Evolutionary conservation across 2,113 vertebrate species (phyloP), one percentile per base, ranked within the genome.

Genomic region (Protomyctophum bolini): DNA sequence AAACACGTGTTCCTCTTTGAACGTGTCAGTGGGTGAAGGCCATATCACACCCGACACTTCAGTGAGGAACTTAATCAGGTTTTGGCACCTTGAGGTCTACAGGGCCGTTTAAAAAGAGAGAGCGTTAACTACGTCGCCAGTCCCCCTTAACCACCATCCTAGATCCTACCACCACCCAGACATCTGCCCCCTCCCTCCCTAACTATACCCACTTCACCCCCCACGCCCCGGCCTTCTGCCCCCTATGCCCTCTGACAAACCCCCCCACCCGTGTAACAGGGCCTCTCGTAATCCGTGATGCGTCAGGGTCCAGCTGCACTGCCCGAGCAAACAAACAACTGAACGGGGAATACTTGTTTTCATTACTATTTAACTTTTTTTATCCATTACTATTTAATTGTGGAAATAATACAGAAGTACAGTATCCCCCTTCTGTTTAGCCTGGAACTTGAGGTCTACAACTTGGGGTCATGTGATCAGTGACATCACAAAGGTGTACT

Each of bases 51-150:
- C 57, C 70, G 66, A 66, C 70, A 60, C 67, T 63, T 58, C 58
- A 66, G 63, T 65, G 76, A 76, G 73, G 77, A 59, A 58, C 80
- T 76, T 89, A 92, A 92, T 92, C 88, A 89, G 72, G 72, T 87
- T 72, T 81, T 77, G 81, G 75, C 91, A 92, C 88, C 87, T 92
- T 87, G 88, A 85, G 67, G 75, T 74, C 61, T 46, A 62, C 21
- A 51, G 63, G 74, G 57, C 50, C 57, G 65, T 59, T 77, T 29
- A 57, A 49, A 52, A 21, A 52, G 8, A 68, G 56, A 63, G 52
- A 71, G 33, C 46, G 46, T 71, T 65, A 71, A 58, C 66, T 65
- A 33, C 68, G 64, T 41, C 68, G 41, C 47, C 52, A 10, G 21
- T 21, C 21, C 21, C 21, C 21, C 21, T 21, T 2, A 21, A 21